Percentiles rank a stretch among this genome's conserved stretches.
Evolutionary conservation across 2,113 vertebrate species (phyloP).

Genomic region (Halichoerus grypus): DNA sequence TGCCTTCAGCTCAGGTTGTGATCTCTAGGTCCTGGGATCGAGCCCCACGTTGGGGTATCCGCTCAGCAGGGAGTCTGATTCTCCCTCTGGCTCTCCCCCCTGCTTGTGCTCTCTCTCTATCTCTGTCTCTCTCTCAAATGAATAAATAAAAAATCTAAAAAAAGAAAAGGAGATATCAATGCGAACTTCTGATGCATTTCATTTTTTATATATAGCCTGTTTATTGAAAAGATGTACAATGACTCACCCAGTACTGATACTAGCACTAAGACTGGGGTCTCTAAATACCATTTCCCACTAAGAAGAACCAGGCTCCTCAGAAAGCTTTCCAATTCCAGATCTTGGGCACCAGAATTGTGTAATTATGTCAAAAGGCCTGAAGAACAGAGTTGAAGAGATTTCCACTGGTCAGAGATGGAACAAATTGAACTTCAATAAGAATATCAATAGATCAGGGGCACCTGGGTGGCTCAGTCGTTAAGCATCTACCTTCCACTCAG

Average conservation of each 20-base stretch:
- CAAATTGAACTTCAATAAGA: neutral
- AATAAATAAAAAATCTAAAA: too few species aligned
- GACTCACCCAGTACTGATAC: neutral
- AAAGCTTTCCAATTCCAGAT: neutral
- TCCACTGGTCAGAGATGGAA: neutral
- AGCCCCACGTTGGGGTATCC: too few species aligned
- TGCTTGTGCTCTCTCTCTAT: too few species aligned
- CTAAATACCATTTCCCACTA: neutral
- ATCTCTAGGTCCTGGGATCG: too few species aligned
- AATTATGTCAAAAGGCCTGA: neutral
- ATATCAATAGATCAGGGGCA: neutral
- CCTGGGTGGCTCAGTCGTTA: too few species aligned
- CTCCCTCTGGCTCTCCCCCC: too few species aligned
- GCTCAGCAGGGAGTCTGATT: too few species aligned
- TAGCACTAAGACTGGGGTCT: neutral
- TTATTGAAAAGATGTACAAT: neutral
- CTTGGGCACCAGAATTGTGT: neutral
- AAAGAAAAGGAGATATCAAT: neutral
- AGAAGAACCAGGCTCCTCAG: neutral
- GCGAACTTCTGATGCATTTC: neutral
- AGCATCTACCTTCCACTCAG: too few species aligned
- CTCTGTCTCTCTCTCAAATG: too few species aligned
- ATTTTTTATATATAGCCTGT: neutral
- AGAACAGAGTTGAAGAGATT: neutral
- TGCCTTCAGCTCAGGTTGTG: too few species aligned